Base-by-base conservation (phyloP, 2,113 vertebrate species). In the Notarius quadriscutis region DNA sequence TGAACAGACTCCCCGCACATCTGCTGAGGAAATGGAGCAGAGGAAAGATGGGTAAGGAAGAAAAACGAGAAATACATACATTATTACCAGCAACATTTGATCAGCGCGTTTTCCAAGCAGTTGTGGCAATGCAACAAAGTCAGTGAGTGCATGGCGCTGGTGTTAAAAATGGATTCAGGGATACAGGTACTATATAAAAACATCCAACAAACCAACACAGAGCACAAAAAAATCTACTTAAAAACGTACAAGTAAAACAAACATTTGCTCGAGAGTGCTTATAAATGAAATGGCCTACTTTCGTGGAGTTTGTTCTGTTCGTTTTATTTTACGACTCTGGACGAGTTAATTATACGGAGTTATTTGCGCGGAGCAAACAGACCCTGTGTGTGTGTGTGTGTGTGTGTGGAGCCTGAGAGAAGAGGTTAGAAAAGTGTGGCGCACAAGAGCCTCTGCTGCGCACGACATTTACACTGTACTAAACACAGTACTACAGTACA, bases 1-100 rank as follows among this genome's bases (percentile, higher is more conserved):
- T 63, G 85, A 84, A 87, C 90, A 84, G 81, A 88, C 88, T 87
- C 88, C 87, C 75, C 82, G 88, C 86, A 91, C 90, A 89, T 91
- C 88, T 91, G 90, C 86, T 78, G 88, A 87, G 85, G 77, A 86
- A 85, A 90, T 88, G 81, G 80, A 82, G 78, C 67, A 84, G 67
- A 82, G 79, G 74, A 86, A 88, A 72, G n/a, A 83, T 25, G 62
- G 22, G 84, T 86, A 50, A 30, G 27, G 50, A 55, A 62, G 30
- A 30, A 62, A 82, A 51, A 62, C 72, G 34, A 81, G 62, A 20
- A 20, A 57, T 55, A 27, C 53, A n/a, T 75, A 63, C 77, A 30
- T 81, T 82, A 87, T 34, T 84, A 90, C 57, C 63, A 80, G 88
- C 58, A 82, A 17, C 77, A 88, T 91, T 84, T 91, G 90, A 89